Evolutionary conservation across 1,140 invertebrate species (phyloP), one percentile per base, ranked within the genome.

Genomic region (Fopius arisanus): DNA sequence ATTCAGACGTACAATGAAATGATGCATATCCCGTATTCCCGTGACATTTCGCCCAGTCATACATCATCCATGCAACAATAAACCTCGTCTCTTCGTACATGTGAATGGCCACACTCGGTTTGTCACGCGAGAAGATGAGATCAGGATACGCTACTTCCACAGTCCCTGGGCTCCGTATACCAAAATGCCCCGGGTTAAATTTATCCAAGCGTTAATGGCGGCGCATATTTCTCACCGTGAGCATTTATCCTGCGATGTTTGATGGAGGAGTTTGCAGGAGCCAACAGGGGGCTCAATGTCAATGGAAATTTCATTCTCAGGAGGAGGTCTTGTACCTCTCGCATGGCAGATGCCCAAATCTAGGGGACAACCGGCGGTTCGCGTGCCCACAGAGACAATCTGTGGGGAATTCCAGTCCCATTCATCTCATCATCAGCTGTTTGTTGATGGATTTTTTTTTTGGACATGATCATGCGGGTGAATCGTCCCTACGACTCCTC

Each of bases 51-150:
- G 33, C 7, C 54, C 23, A 12, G 21, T 23, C 23, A 59, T 59
- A 59, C 23, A 59, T 59, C 54, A 59, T 59, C 19, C 54, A 59
- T 59, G 54, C 54, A 59, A 59, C 54, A 59, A 59, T 59, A 59
- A 59, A 59, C 54, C 54, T 59, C 54, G 21, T 59, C 54, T 59
- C 54, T 59, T 59, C 19, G 54, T 28, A 59, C 54, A 59, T 59
- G 54, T 26, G 43, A 48, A 48, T 48, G 43, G 43, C 43, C 43
- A 59, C 23, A 59, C 54, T 59, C 19, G 19, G 54, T 59, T 59
- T 59, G 54, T 59, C 54, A 59, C 54, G 54, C 54, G 54, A 59
- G 54, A 59, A 59, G 54, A 59, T 59, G 54, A 59, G 54, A 59
- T 59, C 54, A 59, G 54, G 54, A 59, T 59, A 59, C 54, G 54